Percentiles rank a stretch among this genome's conserved stretches.
phyloP scores from a whole-genome alignment of 2,888 invertebrate genomes.

The Tineola bisselliella region DNA sequence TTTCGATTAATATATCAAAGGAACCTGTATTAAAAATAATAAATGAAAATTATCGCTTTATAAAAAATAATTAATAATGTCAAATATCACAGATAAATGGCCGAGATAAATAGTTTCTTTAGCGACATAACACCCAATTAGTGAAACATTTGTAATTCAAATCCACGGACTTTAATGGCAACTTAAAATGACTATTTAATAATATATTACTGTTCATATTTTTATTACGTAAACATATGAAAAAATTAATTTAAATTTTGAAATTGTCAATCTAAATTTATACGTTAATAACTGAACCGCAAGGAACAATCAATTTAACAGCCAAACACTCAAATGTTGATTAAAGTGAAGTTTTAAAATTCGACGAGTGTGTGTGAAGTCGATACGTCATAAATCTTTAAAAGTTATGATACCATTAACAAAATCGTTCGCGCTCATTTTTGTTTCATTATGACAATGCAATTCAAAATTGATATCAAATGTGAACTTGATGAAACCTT shows the following conservation, averaged over 20 bases:
- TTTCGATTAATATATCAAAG: background rate
- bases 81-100: conserved; percentile 31
- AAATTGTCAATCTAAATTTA: too few species aligned
- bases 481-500: conserved; percentile 33
- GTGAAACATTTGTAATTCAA: conserved; percentile 36
- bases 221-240: too few species aligned
- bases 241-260: too few species aligned
- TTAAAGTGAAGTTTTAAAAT: too few species aligned
- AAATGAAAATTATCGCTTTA: background rate
- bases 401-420: background rate
- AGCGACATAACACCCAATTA: conserved; percentile 44
- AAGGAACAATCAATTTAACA: too few species aligned
- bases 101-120: conserved; percentile 32
- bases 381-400: background rate
- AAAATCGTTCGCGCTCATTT: background rate
- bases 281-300: too few species aligned
- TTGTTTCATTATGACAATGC: background rate
- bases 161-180: conserved; percentile 35
- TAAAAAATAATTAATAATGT: background rate
- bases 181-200: conserved; percentile 17
- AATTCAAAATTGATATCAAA: conserved; percentile 8
- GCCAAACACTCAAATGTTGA: too few species aligned
- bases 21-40: background rate
- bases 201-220: background rate
- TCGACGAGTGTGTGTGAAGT: too few species aligned